These are phyloP conservation scores for Rhagium mordax DNA, from an alignment of 2,888 invertebrate genomes.

Conservation along the genomic window DNA sequence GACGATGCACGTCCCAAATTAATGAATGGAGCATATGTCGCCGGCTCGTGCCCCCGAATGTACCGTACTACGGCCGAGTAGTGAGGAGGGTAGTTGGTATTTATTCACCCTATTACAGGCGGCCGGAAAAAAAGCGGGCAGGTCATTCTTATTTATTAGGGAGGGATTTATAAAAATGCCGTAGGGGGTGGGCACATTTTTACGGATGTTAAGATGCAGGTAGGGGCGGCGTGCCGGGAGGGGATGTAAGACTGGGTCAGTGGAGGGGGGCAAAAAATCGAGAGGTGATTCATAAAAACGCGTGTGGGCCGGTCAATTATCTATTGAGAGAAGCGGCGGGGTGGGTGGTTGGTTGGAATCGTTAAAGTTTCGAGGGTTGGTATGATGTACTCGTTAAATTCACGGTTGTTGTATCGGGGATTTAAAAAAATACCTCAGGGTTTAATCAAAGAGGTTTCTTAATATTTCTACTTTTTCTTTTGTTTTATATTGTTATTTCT, in stretches of 20 bases:
- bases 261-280: slow-evolving; percentile 51
- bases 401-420: not conserved
- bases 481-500: too few relatives aligned
- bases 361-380: not conserved
- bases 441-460: too few relatives aligned
- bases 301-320: slow-evolving; percentile 6
- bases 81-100: slow-evolving; percentile 42
- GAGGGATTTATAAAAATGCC: slow-evolving; percentile 62
- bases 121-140: slow-evolving; percentile 59
- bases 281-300: slow-evolving; percentile 52
- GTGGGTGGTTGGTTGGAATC: not conserved
- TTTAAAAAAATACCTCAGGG: too few relatives aligned
- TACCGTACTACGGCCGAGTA: slow-evolving; percentile 45
- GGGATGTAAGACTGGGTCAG: slow-evolving; percentile 45
- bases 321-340: slow-evolving; percentile 1
- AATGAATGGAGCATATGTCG: slow-evolving; percentile 39
- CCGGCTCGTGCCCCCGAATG: slow-evolving; percentile 22
- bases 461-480: too few relatives aligned
- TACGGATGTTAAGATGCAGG: slow-evolving; percentile 52
- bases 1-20: not conserved
- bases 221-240: slow-evolving; percentile 49
- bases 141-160: slow-evolving; percentile 61
- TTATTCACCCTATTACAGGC: slow-evolving; percentile 53
- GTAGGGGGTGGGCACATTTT: slow-evolving; percentile 56
- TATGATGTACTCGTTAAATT: not conserved